These are phyloP conservation scores for Neodon shergylaensis DNA, from an alignment of 2,113 vertebrate species.

Conservation along the genomic window DNA sequence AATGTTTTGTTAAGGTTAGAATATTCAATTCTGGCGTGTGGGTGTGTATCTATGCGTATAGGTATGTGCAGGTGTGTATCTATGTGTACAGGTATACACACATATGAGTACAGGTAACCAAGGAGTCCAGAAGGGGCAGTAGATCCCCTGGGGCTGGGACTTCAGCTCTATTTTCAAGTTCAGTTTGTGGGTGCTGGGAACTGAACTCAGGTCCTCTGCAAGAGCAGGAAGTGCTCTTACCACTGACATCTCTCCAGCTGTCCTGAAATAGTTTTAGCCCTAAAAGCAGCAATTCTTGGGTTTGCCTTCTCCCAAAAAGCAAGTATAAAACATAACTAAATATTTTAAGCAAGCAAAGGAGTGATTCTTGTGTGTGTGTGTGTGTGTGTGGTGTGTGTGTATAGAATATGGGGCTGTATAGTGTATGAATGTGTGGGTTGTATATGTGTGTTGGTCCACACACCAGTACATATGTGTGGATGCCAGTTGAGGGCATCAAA, in stretches of 20 bases:
- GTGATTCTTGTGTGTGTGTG: background rate
- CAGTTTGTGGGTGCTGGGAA: background rate
- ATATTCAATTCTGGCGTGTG: background rate
- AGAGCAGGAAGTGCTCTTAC: background rate
- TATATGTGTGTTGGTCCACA: background rate
- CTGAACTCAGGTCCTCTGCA: background rate
- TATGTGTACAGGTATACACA: background rate
- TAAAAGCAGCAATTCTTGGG: background rate
- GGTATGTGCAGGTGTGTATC: background rate
- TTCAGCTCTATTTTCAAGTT: too few species aligned
- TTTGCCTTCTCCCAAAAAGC: background rate
- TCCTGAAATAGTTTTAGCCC: background rate
- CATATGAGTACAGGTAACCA: background rate
- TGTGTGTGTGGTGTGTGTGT: background rate
- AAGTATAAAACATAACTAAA: background rate
- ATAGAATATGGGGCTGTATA: too few species aligned
- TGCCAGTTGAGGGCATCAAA: background rate
- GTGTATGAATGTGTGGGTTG: background rate
- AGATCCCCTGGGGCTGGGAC: background rate
- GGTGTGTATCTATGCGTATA: background rate
- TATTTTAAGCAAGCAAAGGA: background rate
- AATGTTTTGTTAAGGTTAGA: background rate
- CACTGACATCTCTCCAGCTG: background rate
- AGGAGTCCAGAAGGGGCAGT: background rate
- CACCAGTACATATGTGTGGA: background rate